Base-by-base conservation (phyloP, 2,888 invertebrate species). In the Pterostichus madidus region DNA sequence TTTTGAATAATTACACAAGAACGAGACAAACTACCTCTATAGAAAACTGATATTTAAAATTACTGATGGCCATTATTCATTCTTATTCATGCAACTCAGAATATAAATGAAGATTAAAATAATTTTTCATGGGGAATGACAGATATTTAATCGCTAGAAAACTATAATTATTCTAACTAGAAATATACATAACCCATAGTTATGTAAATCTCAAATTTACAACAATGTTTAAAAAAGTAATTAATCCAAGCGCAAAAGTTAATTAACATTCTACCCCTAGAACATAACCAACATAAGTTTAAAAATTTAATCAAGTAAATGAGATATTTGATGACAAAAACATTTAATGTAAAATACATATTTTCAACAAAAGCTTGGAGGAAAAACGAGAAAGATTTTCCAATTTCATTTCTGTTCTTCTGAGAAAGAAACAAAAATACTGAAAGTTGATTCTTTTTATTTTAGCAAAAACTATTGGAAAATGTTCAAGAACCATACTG, bases 101-200 rank as follows among this genome's bases (percentile, higher is more conserved):
- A 52, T 75, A 75, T 75, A 75, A 75, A 75, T 75, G 75, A 75
- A 75, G 75, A 75, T 75, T 75, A 75, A 24, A 49, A 75, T 75
- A 49, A 75, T 75, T 75, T 31, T 75, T 75, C 75, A 75, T 75
- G 49, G 49, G 17, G 32, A 52, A 75, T 75, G 75, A 75, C 49
- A 75, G 73, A 46, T 75, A 68, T 68, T 68, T 68, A 35, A 68
- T 68, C 35, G 68, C 68, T 68, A 35, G 35, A 31, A 61, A 68
- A 68, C 68, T 17, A 39, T 68, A 68, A 68, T 68, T 68, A 68
- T 44, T 68, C 68, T n/a, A 10, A 11, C 39, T 32, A 39, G 15
- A 39, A 68, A 15, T 68, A 35, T 10, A 68, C 11, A 44, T 11
- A 44, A 68, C 13, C 13, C 8, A 68, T 49, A n/a, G 13, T n/a